phyloP scores from a whole-genome alignment of 2,888 invertebrate genomes.

The Geotrupes spiniger region DNA sequence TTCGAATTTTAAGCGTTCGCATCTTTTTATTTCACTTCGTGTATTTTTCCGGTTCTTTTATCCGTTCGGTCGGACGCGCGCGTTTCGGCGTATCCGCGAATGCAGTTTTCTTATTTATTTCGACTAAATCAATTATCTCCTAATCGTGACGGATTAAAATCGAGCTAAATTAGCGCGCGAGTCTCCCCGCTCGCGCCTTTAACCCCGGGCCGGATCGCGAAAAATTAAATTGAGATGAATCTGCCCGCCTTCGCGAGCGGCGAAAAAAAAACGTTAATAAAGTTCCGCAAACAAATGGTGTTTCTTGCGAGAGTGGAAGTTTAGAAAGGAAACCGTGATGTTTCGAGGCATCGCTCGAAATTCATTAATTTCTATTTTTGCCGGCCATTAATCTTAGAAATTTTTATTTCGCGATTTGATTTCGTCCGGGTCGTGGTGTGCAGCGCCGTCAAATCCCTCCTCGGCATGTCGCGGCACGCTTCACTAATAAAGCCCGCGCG shows the following conservation, averaged over 20 bases:
- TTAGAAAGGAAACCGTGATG: conserved; percentile 25
- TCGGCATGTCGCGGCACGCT: conserved; percentile 45
- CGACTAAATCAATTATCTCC: too few relatives aligned
- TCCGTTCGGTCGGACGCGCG: too few relatives aligned
- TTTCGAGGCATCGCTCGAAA: conserved; percentile 31
- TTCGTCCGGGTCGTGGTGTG: conserved; percentile 7
- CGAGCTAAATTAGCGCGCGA: too few relatives aligned
- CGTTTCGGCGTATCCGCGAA: too few relatives aligned
- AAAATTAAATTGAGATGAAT: conserved; percentile 5
- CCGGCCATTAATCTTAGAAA: conserved; percentile 38
- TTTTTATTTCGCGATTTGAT: conserved; percentile 19
- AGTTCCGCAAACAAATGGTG: conserved; percentile 2
- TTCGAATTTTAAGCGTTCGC: too few relatives aligned
- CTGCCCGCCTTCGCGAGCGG: background rate
- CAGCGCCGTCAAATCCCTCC: conserved; percentile 36
- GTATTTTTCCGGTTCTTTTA: too few relatives aligned
- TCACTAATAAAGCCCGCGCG: conserved; percentile 33
- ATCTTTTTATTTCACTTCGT: too few relatives aligned
- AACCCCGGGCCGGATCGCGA: background rate
- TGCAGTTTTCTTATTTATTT: too few relatives aligned
- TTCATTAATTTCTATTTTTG: conserved; percentile 42
- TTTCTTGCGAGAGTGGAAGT: conserved; percentile 11
- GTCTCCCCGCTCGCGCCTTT: too few relatives aligned
- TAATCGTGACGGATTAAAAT: too few relatives aligned
- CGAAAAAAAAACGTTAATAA: conserved; percentile 2